These are phyloP conservation scores for Melanerpes formicivorus DNA, from an alignment of 2,113 vertebrate genomes.

Conservation along the genomic window DNA sequence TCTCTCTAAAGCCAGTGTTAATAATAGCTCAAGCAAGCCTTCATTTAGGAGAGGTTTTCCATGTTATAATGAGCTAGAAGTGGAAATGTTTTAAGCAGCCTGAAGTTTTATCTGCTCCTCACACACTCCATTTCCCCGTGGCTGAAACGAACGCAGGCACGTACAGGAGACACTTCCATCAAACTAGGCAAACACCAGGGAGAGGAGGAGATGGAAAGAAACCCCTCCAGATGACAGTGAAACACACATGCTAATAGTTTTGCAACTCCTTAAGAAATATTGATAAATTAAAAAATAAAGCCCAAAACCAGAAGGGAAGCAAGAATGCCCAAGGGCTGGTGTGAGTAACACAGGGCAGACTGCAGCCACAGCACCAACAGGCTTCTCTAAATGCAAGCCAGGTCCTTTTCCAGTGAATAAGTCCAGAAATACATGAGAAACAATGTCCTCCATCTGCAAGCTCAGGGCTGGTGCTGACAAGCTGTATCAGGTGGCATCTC, in stretches of 20 bases:
- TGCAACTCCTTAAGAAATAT: neutral
- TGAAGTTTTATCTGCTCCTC: neutral
- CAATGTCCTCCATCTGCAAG: neutral
- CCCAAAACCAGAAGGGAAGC: neutral
- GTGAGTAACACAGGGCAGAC: neutral
- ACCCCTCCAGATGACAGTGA: neutral
- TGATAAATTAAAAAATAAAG: neutral
- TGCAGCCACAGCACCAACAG: neutral
- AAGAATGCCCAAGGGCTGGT: neutral
- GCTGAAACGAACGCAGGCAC: neutral
- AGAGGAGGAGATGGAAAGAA: neutral
- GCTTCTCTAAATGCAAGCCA: neutral
- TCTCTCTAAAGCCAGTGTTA: neutral
- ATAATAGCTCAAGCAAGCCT: constrained; percentile 27
- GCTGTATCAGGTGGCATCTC: neutral
- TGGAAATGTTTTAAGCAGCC: neutral
- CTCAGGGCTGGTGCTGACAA: neutral
- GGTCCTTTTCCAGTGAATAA: neutral
- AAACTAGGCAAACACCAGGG: neutral
- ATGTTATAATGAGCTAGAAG: constrained; percentile 34
- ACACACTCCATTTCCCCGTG: neutral
- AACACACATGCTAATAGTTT: neutral
- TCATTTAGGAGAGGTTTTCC: constrained; percentile 35
- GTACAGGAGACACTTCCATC: neutral
- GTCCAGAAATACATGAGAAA: neutral